Conservation (phyloP, 2,888 invertebrate species). For the Lomographa bimaculata region DNA sequence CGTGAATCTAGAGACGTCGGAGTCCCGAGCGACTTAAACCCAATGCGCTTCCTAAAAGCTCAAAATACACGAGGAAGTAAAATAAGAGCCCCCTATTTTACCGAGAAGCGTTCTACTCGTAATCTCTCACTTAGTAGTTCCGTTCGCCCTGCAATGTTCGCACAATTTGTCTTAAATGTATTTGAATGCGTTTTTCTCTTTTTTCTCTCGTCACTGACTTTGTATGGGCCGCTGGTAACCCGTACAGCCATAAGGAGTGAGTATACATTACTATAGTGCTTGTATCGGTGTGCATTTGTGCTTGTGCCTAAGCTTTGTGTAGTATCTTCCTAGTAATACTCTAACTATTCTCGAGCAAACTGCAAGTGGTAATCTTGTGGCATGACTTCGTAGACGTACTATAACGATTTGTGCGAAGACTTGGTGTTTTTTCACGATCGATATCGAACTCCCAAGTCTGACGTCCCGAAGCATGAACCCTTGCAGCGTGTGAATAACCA, state of each 20-base stretch:
- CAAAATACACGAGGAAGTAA: constrained; percentile 76
- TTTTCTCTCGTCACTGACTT: constrained; percentile 86
- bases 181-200: constrained; percentile 85
- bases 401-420: constrained; percentile 51
- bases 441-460: constrained; percentile 57
- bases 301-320: constrained; percentile 79
- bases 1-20: constrained; percentile 58
- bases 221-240: constrained; percentile 88
- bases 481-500: constrained; percentile 72
- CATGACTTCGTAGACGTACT: constrained; percentile 61
- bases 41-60: constrained; percentile 75
- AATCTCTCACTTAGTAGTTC: constrained; percentile 84
- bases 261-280: constrained; percentile 86
- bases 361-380: constrained; percentile 72
- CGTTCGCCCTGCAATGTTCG: constrained; percentile 84
- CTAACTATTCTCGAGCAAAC: constrained; percentile 65
- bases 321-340: constrained; percentile 73
- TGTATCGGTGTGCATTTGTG: constrained; percentile 79
- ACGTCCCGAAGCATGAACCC: constrained; percentile 70
- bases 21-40: constrained; percentile 73
- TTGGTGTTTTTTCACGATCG: constrained; percentile 58
- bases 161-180: constrained; percentile 84
- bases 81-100: constrained; percentile 70
- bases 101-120: constrained; percentile 82
- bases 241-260: constrained; percentile 87